Conservation (phyloP, 1,140 invertebrate species). For the Ooceraea biroi region DNA sequence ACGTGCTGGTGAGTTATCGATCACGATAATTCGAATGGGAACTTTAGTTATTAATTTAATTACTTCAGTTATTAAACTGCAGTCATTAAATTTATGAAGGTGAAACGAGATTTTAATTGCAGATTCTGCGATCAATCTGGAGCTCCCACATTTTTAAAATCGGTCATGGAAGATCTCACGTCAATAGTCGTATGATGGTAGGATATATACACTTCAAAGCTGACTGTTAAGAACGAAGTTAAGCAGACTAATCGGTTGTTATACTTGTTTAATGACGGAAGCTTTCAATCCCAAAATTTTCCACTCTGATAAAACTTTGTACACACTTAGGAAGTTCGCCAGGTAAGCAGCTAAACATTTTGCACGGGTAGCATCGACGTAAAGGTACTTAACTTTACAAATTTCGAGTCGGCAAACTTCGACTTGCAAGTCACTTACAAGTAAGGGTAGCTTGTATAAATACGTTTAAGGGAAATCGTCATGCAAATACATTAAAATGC, state of each 20-base stretch:
- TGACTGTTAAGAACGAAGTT: slow-evolving; percentile 41
- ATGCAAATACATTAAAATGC: slow-evolving; percentile 29
- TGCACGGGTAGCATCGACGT: slow-evolving; percentile 40
- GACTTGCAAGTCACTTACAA: slow-evolving; percentile 21
- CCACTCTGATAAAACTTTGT: slow-evolving; percentile 33
- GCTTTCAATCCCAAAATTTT: slow-evolving; percentile 43
- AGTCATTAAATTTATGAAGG: too few species aligned
- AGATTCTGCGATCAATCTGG: neutral
- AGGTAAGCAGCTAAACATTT: slow-evolving; percentile 54
- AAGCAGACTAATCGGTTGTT: slow-evolving; percentile 37
- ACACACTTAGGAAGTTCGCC: slow-evolving; percentile 47
- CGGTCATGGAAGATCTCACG: neutral
- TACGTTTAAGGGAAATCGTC: neutral
- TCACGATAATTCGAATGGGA: neutral
- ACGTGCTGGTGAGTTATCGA: too few species aligned
- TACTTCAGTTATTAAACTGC: too few species aligned
- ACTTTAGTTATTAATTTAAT: too few species aligned
- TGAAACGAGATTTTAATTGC: too few species aligned
- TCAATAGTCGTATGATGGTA: neutral
- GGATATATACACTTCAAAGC: neutral
- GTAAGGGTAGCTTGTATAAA: neutral
- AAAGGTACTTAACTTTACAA: slow-evolving; percentile 44
- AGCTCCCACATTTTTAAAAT: neutral
- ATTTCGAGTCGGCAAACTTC: slow-evolving; percentile 42
- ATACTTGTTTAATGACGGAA: slow-evolving; percentile 24